Conservation (phyloP, 2,888 invertebrate species). For the Phaonia tiefii region DNA sequence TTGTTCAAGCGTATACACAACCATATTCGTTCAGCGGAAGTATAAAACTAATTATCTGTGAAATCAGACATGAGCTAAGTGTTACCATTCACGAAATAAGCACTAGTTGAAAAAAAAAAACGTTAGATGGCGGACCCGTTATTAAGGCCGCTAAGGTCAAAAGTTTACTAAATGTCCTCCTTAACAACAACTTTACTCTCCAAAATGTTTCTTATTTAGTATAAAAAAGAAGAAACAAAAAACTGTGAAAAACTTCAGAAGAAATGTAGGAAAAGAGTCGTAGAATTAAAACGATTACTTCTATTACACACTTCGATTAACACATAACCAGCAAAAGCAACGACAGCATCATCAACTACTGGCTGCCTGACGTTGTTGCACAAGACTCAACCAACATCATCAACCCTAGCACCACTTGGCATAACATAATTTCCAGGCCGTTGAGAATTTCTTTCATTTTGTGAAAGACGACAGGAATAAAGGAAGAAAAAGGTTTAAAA, state of each 20-base stretch:
- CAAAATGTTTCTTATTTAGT: too few relatives aligned
- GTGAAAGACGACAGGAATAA: conserved; percentile 4
- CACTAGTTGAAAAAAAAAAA: too few relatives aligned
- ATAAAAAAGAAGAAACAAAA: too few relatives aligned
- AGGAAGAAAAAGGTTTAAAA: conserved; percentile 21
- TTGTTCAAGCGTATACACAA: too few relatives aligned
- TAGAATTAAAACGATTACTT: conserved; percentile 39
- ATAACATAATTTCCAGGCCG: conserved; percentile 44
- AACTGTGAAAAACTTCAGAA: conserved; percentile 37
- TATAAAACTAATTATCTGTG: too few relatives aligned
- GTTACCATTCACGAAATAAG: too few relatives aligned
- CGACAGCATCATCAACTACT: conserved; percentile 10
- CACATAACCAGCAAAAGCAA: conserved; percentile 30
- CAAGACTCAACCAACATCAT: background rate
- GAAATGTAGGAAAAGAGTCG: conserved; percentile 33
- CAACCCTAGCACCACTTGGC: conserved; percentile 5
- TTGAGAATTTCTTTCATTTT: conserved; percentile 25
- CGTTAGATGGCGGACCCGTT: too few relatives aligned
- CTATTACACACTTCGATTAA: conserved; percentile 60
- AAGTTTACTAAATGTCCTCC: too few relatives aligned
- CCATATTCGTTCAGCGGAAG: too few relatives aligned
- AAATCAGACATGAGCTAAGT: too few relatives aligned
- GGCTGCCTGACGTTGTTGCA: background rate
- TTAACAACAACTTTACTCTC: too few relatives aligned
- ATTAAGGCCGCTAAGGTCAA: too few relatives aligned